A percentile compares a stretch with the other conserved stretches of the same genome.
Evolutionary conservation across 2,113 vertebrate species (phyloP).

Genomic region (Ifrita kowaldi): DNA sequence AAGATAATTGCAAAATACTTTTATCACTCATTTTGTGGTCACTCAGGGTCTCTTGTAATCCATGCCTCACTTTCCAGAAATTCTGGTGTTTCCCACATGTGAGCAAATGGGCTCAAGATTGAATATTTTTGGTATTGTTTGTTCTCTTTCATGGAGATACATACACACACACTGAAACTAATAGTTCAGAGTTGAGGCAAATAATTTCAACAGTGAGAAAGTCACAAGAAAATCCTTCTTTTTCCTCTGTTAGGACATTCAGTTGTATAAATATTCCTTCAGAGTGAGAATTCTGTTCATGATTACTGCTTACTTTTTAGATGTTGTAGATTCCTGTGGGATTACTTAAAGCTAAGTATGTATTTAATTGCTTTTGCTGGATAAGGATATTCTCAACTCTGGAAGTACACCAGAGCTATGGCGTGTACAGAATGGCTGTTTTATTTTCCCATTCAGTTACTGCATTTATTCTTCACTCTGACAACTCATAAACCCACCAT

Average conservation of each 20-base stretch:
- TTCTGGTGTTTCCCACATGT: neutral
- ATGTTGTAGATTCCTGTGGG: neutral
- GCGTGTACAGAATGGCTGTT: neutral
- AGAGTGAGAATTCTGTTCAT: neutral
- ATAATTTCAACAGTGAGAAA: neutral
- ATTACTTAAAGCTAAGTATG: neutral
- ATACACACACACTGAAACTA: neutral
- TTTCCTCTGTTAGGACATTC: neutral
- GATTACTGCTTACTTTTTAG: neutral
- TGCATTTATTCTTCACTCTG: neutral
- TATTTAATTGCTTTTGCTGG: conserved; percentile 7
- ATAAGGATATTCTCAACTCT: neutral
- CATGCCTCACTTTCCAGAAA: neutral
- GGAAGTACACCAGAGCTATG: neutral
- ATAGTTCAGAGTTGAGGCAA: neutral
- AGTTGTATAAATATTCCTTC: neutral
- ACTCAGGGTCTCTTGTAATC: neutral
- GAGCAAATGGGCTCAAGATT: neutral
- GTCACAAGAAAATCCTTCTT: neutral
- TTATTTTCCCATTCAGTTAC: neutral
- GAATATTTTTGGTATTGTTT: neutral
- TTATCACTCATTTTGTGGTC: neutral
- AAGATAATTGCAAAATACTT: neutral
- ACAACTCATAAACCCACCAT: neutral
- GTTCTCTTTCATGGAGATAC: neutral